These are phyloP conservation scores for Akabosia matsudoensis DNA, from an alignment of 1,140 invertebrate genomes.

Conservation along the genomic window DNA sequence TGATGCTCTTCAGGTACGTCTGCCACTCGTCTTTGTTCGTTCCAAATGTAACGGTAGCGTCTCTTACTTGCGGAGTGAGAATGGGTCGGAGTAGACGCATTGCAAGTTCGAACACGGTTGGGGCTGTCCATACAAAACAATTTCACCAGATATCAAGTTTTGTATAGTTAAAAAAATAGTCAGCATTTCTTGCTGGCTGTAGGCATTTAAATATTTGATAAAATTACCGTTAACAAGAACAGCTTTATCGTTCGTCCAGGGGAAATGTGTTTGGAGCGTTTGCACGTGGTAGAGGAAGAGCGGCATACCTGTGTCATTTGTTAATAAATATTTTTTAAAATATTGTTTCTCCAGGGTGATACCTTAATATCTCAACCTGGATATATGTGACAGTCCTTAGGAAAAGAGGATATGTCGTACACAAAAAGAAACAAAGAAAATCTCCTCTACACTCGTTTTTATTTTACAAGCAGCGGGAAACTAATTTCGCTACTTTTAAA, in stretches of 20 bases:
- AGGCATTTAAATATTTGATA: too few relatives aligned
- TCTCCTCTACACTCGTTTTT: too few relatives aligned
- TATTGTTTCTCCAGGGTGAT: too few relatives aligned
- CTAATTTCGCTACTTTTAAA: too few relatives aligned
- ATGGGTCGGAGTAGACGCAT: not conserved
- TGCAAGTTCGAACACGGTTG: not conserved
- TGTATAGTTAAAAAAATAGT: too few relatives aligned
- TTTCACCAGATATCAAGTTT: not conserved
- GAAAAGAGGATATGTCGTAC: too few relatives aligned
- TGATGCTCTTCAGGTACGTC: not conserved
- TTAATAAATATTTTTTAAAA: not conserved
- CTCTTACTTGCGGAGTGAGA: not conserved
- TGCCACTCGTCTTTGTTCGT: slow-evolving; percentile 14
- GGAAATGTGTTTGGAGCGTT: not conserved
- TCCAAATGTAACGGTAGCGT: not conserved
- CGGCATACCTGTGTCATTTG: not conserved
- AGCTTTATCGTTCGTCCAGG: slow-evolving; percentile 9
- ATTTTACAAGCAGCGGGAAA: not conserved
- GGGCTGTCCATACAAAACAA: not conserved
- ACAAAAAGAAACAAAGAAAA: too few relatives aligned
- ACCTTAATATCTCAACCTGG: too few relatives aligned
- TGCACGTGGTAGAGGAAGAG: slow-evolving; percentile 1
- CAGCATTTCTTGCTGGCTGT: too few relatives aligned
- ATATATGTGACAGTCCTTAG: too few relatives aligned
- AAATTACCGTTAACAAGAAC: slow-evolving; percentile 13